A percentile compares a stretch with the other conserved stretches of the same genome.
phyloP scores from a whole-genome alignment of 2,888 invertebrate genomes.

The Megamerina dolium region DNA sequence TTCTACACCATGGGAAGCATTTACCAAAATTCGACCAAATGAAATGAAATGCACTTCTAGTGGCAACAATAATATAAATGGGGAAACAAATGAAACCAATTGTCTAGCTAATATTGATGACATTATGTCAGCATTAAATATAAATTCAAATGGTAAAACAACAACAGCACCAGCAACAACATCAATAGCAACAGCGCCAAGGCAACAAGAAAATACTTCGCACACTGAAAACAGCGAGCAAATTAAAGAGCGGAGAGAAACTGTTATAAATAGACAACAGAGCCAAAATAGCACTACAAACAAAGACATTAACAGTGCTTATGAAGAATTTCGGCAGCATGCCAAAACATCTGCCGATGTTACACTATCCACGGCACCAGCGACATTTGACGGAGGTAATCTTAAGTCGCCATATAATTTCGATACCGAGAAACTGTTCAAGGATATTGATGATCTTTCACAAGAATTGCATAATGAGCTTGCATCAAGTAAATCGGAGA shows the following conservation, averaged over 20 bases:
- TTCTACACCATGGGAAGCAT: constrained; percentile 4
- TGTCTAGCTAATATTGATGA: constrained; percentile 23
- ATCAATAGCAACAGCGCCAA: constrained; percentile 20
- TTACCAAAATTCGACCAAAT: not conserved
- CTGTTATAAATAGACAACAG: constrained; percentile 21
- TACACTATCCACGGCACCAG: constrained; percentile 18
- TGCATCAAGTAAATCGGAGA: constrained; percentile 32
- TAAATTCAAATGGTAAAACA: constrained; percentile 30
- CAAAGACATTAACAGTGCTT: constrained; percentile 26
- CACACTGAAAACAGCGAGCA: not conserved
- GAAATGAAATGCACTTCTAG: no score
- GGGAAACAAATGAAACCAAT: constrained; percentile 10
- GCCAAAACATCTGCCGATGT: constrained; percentile 42
- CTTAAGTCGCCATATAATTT: constrained; percentile 22
- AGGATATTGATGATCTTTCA: constrained; percentile 48
- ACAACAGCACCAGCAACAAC: constrained; percentile 19
- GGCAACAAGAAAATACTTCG: constrained; percentile 10
- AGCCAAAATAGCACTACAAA: constrained; percentile 15
- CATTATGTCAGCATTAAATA: constrained; percentile 47
- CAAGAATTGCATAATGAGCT: constrained; percentile 42
- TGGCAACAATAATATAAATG: constrained; percentile 1
- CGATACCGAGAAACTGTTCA: constrained; percentile 46
- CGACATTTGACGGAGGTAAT: constrained; percentile 19
- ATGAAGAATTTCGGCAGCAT: constrained; percentile 48
- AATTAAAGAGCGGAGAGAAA: constrained; percentile 7